Conservation (phyloP, 2,113 vertebrate species). For the Ardeotis arabs region DNA sequence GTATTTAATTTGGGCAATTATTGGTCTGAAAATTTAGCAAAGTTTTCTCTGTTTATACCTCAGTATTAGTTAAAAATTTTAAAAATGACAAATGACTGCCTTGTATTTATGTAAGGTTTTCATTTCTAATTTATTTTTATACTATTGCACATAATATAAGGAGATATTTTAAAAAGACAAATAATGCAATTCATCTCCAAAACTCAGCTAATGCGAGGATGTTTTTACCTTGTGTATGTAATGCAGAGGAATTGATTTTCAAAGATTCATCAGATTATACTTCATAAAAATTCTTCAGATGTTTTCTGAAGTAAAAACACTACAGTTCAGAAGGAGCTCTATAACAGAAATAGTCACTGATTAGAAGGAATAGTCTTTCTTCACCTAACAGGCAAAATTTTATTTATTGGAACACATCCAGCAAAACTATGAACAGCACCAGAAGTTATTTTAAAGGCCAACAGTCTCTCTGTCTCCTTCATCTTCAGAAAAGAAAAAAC, state of each 20-base stretch:
- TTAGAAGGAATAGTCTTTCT: not conserved
- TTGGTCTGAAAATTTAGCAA: not conserved
- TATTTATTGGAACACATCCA: not conserved
- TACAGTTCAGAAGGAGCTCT: not conserved
- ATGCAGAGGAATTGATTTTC: not conserved
- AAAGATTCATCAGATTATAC: not conserved
- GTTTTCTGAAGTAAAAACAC: not conserved
- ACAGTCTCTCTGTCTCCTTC: not conserved
- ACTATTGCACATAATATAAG: not conserved
- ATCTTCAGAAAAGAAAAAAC: not conserved
- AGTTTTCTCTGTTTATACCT: not conserved
- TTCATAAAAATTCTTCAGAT: not conserved
- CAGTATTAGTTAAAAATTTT: not conserved
- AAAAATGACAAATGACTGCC: not conserved
- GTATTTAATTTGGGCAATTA: not conserved
- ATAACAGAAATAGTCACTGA: not conserved
- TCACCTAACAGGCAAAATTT: not conserved
- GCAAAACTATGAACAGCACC: not conserved
- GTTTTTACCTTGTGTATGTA: not conserved
- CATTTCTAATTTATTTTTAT: not conserved
- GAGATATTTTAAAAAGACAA: not conserved
- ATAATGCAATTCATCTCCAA: not conserved
- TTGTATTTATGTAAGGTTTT: not conserved
- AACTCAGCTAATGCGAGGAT: not conserved
- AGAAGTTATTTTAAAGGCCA: not conserved